Evolutionary conservation across 2,888 invertebrate genomes (phyloP).

Genomic region (Andrena trimmerana): DNA sequence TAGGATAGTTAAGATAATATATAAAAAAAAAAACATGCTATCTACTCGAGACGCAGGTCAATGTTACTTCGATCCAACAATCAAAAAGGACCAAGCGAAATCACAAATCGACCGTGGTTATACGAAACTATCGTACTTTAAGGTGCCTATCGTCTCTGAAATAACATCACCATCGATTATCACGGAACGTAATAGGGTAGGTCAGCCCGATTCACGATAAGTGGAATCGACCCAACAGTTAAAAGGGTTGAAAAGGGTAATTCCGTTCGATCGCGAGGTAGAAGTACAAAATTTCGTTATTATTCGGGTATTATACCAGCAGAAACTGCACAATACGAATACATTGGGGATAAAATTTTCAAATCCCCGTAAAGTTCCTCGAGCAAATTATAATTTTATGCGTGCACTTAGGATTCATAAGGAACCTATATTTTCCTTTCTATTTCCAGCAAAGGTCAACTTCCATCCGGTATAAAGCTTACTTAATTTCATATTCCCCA

Average conservation of each 20-base stretch:
- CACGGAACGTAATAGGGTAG: slow-evolving; percentile 63
- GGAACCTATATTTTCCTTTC: too few relatives aligned
- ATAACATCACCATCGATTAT: slow-evolving; percentile 72
- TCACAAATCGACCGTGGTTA: slow-evolving; percentile 37
- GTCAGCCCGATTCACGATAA: slow-evolving; percentile 70
- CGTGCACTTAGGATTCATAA: neutral
- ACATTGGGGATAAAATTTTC: slow-evolving; percentile 21
- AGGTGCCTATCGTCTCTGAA: slow-evolving; percentile 58
- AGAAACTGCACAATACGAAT: slow-evolving; percentile 30
- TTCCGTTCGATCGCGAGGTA: slow-evolving; percentile 58
- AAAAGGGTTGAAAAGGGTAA: slow-evolving; percentile 65
- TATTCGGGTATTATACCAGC: slow-evolving; percentile 53
- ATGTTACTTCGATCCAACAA: slow-evolving; percentile 4
- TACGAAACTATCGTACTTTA: slow-evolving; percentile 55
- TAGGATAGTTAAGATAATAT: neutral
- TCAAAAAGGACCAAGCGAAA: slow-evolving; percentile 31
- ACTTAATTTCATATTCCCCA: neutral
- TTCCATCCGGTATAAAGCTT: neutral
- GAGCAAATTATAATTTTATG: slow-evolving; percentile 7
- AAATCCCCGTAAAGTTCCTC: slow-evolving; percentile 1
- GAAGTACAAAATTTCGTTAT: slow-evolving; percentile 57
- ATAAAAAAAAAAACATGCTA: neutral
- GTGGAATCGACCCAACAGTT: slow-evolving; percentile 67
- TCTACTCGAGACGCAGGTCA: neutral
- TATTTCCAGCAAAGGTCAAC: neutral